Base-by-base conservation (phyloP, 2,888 invertebrate genomes). In the Epiperipatus broadwayi region DNA sequence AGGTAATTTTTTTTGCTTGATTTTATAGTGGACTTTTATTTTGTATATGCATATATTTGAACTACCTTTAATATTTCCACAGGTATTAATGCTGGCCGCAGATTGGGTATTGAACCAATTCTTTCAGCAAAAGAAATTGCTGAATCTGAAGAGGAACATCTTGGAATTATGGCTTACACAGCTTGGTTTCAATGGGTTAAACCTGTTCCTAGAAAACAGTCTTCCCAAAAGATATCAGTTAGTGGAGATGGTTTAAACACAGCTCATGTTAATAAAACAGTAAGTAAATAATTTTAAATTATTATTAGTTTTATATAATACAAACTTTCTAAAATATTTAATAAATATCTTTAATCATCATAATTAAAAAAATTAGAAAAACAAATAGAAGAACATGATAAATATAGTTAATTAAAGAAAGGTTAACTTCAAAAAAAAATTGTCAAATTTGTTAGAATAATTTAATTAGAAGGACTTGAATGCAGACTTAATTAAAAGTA, bases 131-230 rank as follows among this genome's bases (percentile, higher is more conserved):
- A 78, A 40, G 91, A 95, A 54, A 83, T 97, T 77, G 78, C 84
- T 25, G 85, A 85, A 57, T 78, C 76, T 27, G 81, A 91, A 55
- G 84, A 85, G 4, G 93, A 95, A 55, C 91, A 93, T 64, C 67
- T 95, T 47, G 93, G 87, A 7, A 83, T 93, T 41, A 95, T 95
- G 95, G 84, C 93, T 1, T 91, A 93, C 61, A 81, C 84, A 0
- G 83, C 91, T 0, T 74, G 81, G 56, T 79, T 84, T 61, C 78
- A 83, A 48, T 84, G 85, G 73, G 72, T 85, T 21, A 75, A 78
- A 20, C 80, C 83, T 19, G 10, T 33, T 10, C 34, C 34, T 41
- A 66, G 80, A 32, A 78, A 80, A 8, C 78, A 80, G 4, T 68
- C 84, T 1, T 76, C 78, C 42, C 81, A 85, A 52, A 70, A 81